phyloP scores from a whole-genome alignment of 2,113 vertebrate species.

The Alethe castanea region DNA sequence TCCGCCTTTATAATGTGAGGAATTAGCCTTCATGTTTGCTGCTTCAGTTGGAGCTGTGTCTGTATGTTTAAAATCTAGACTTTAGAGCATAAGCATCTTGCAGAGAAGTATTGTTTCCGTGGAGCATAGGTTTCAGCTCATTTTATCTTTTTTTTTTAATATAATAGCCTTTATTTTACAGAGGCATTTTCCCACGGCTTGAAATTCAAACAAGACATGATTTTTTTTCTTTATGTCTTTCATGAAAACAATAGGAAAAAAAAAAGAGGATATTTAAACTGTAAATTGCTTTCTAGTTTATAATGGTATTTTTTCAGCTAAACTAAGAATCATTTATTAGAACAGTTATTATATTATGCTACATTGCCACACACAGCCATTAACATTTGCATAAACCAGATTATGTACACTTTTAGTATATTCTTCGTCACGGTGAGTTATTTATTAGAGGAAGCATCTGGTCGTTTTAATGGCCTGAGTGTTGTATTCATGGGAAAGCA shows the following conservation, averaged over 20 bases:
- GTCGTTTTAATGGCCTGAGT: neutral
- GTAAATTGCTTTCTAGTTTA: slow-evolving; percentile 4
- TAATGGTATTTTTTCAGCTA: slow-evolving; percentile 26
- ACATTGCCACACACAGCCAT: neutral
- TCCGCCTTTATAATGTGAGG: neutral
- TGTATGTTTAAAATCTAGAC: neutral
- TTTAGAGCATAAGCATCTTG: neutral
- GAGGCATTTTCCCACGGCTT: neutral
- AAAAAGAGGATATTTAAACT: neutral
- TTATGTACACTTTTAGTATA: neutral
- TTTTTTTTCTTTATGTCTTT: neutral
- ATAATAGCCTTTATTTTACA: neutral
- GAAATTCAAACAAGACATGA: neutral
- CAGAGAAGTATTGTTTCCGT: slow-evolving; percentile 19
- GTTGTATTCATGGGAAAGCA: neutral
- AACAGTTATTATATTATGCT: neutral
- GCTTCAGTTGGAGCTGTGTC: neutral
- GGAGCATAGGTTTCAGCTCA: neutral
- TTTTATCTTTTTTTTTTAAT: neutral
- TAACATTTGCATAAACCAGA: slow-evolving; percentile 12
- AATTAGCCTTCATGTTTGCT: neutral
- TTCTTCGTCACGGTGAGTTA: slow-evolving; percentile 21
- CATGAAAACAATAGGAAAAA: slow-evolving; percentile 9
- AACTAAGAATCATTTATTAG: slow-evolving; percentile 31
- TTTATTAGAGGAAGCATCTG: neutral